Percentiles rank a stretch among this genome's conserved stretches.
These are phyloP conservation scores for Dipodomys stephensi DNA, from an alignment of 2,113 vertebrate species.

Conservation along the genomic window DNA sequence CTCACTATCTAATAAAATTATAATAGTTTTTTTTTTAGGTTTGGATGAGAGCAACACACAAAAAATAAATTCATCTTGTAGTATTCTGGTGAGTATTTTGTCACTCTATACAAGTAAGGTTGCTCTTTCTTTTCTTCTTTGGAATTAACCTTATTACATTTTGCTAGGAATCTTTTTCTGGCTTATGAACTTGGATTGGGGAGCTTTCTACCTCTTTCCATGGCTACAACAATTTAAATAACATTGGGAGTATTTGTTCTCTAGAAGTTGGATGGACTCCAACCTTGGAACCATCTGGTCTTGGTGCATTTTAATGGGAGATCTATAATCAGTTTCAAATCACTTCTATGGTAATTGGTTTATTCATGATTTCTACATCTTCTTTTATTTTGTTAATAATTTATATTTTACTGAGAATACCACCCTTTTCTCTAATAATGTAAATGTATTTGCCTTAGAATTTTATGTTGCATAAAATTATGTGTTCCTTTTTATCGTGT, in stretches of 20 bases:
- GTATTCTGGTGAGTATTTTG: conserved; percentile 22
- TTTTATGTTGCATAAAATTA: neutral
- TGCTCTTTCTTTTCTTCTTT: conserved; percentile 1
- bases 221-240: conserved; percentile 28
- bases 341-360: neutral
- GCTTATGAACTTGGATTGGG: conserved; percentile 18
- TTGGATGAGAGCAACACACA: neutral
- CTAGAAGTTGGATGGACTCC: conserved; percentile 47
- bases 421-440: neutral
- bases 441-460: conserved; percentile 20
- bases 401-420: conserved; percentile 9
- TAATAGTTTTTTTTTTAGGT: neutral
- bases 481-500: neutral
- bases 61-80: neutral
- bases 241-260: conserved; percentile 39
- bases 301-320: neutral
- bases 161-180: conserved; percentile 28
- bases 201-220: conserved; percentile 25
- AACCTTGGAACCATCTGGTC: conserved; percentile 58
- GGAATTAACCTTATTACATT: neutral
- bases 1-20: neutral
- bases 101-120: neutral
- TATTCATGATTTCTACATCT: conserved; percentile 15
- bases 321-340: conserved; percentile 51
- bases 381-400: conserved; percentile 55